Conservation (phyloP, 2,113 vertebrate genomes). For the Motacilla tschutschensis region DNA sequence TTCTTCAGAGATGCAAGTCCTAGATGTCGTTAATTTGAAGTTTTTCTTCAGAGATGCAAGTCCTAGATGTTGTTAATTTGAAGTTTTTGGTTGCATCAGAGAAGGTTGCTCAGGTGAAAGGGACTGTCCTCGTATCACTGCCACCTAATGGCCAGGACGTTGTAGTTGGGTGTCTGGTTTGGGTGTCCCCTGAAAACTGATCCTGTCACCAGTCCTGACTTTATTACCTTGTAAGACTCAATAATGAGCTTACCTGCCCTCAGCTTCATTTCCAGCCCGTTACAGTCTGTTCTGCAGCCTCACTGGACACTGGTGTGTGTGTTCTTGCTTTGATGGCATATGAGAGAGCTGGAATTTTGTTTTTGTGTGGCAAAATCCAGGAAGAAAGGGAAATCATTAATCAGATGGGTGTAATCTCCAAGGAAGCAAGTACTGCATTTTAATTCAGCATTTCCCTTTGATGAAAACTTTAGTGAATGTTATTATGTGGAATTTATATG, state of each 20-base stretch:
- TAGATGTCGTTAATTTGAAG: not conserved
- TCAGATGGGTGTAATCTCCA: conserved; percentile 60
- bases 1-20: not conserved
- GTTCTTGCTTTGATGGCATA: not conserved
- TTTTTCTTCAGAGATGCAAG: not conserved
- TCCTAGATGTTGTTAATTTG: not conserved
- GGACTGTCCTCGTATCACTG: not conserved
- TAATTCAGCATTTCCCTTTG: conserved; percentile 69
- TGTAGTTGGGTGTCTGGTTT: not conserved
- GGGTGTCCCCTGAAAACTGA: not conserved
- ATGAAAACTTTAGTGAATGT: conserved; percentile 73
- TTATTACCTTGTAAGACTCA: not conserved
- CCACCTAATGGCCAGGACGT: not conserved
- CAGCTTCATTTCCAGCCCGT: not conserved
- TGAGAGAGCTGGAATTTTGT: not conserved
- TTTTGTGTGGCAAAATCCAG: conserved; percentile 45
- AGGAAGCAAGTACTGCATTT: conserved; percentile 63
- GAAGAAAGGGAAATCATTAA: conserved; percentile 40
- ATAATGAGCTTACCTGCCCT: not conserved
- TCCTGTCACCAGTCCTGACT: not conserved
- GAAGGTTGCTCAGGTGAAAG: not conserved
- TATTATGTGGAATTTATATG: conserved; percentile 75
- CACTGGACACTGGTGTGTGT: not conserved
- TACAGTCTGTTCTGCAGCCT: not conserved
- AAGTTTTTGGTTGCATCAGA: not conserved